These are phyloP conservation scores for Bactericera cockerelli DNA, from an alignment of 1,140 invertebrate species.

Conservation along the genomic window DNA sequence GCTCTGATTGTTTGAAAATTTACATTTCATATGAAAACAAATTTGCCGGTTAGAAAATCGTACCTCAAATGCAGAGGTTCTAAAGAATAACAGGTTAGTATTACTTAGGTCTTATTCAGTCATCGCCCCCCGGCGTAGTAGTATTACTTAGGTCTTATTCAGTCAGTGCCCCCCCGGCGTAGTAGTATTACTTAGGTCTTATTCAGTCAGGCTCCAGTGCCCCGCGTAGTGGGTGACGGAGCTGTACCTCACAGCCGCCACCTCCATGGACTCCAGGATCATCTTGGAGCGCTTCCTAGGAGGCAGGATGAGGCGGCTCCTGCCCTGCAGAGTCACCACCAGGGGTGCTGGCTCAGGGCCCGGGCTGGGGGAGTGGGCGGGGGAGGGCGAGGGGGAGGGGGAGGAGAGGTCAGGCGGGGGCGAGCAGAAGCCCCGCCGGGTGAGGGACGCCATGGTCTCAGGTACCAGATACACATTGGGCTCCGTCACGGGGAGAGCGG, in stretches of 20 bases:
- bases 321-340: constrained; percentile 32
- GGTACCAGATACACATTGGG: constrained; percentile 24
- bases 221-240: constrained; percentile 64
- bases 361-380: constrained; percentile 29
- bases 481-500: constrained; percentile 22
- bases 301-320: constrained; percentile 49
- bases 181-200: constrained; percentile 42
- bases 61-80: no score
- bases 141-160: constrained; percentile 10
- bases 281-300: constrained; percentile 59
- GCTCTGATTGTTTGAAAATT: no score
- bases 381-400: constrained; percentile 39
- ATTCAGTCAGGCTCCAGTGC: not conserved
- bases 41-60: no score
- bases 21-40: no score
- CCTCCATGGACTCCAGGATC: constrained; percentile 51
- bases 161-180: constrained; percentile 32
- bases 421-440: constrained; percentile 12
- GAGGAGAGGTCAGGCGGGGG: constrained; percentile 11
- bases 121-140: constrained; percentile 41
- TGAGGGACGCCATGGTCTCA: constrained; percentile 21
- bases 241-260: constrained; percentile 40
- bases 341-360: constrained; percentile 38
- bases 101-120: constrained; percentile 1
- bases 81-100: not conserved